phyloP scores from a whole-genome alignment of 2,888 invertebrate genomes.

The Diadegma fenestrale region DNA sequence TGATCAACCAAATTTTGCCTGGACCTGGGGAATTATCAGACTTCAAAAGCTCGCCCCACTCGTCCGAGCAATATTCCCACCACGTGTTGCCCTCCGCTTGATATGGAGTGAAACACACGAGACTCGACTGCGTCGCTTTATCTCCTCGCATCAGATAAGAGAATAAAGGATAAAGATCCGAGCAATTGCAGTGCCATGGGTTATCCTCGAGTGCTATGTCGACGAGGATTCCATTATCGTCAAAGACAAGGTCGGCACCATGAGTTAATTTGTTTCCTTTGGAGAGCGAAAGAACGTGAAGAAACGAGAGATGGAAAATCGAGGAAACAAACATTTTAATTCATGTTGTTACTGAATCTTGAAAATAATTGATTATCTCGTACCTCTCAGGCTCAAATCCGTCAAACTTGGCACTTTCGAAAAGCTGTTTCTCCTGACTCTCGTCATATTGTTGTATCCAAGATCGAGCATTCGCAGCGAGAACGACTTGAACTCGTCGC shows the following conservation, averaged over 20 bases:
- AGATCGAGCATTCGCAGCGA: slow-evolving; percentile 87
- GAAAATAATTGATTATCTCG: not conserved
- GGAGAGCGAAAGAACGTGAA: not conserved
- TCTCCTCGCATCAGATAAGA: slow-evolving; percentile 87
- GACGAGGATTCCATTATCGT: slow-evolving; percentile 86
- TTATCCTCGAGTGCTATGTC: slow-evolving; percentile 88
- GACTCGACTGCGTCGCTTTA: slow-evolving; percentile 85
- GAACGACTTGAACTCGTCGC: slow-evolving; percentile 87
- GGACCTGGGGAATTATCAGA: not conserved
- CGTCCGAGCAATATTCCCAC: slow-evolving; percentile 76
- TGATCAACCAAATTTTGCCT: slow-evolving; percentile 54
- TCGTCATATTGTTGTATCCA: slow-evolving; percentile 87
- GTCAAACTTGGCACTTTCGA: slow-evolving; percentile 87
- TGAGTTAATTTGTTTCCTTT: slow-evolving; percentile 88
- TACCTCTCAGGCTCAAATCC: slow-evolving; percentile 86
- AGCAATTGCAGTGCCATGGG: slow-evolving; percentile 91
- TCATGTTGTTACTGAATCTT: not conserved
- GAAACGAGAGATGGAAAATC: not conserved
- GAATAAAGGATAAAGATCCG: slow-evolving; percentile 88
- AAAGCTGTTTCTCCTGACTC: slow-evolving; percentile 88
- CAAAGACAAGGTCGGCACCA: slow-evolving; percentile 87
- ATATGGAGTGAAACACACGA: slow-evolving; percentile 88
- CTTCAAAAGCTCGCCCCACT: slow-evolving; percentile 33
- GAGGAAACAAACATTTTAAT: not conserved
- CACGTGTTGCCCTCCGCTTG: slow-evolving; percentile 87